These are phyloP conservation scores for Tenebrosternarchus preto DNA, from an alignment of 2,113 vertebrate species.

Conservation along the genomic window DNA sequence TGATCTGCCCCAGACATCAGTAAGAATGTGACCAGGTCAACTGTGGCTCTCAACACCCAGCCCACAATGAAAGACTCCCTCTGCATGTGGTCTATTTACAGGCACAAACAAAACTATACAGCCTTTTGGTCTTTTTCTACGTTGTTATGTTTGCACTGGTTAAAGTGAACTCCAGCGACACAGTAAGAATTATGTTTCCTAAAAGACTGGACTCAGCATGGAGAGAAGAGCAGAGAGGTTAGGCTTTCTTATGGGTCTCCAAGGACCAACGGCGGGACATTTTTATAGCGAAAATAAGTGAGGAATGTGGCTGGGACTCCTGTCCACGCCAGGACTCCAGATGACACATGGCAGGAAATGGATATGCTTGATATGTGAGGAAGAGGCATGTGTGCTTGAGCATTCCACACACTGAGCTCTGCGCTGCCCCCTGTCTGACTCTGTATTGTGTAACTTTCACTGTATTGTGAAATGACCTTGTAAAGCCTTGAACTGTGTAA, in stretches of 20 bases:
- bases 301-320: conserved; percentile 61
- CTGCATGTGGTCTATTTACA: conserved; percentile 6
- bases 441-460: background rate
- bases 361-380: conserved; percentile 76
- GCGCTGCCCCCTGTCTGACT: background rate
- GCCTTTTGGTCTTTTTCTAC: no score
- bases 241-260: conserved; percentile 51
- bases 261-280: conserved; percentile 52
- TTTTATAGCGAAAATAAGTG: conserved; percentile 60
- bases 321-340: conserved; percentile 60
- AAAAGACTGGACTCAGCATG: background rate
- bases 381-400: conserved; percentile 64
- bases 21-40: conserved; percentile 36
- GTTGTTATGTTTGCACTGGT: conserved; percentile 1
- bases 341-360: conserved; percentile 72
- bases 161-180: background rate
- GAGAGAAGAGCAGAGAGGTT: conserved; percentile 43
- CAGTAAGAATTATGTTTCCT: no score
- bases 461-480: background rate
- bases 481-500: background rate
- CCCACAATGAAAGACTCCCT: conserved; percentile 31
- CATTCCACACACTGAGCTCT: conserved; percentile 6
- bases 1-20: conserved; percentile 36
- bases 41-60: conserved; percentile 28
- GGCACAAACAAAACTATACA: conserved; percentile 15